Evolutionary conservation across 2,797 vertebrate genomes (phyloP), one percentile per base, ranked within the genome.

Genomic region (Myoxocephalus aenaeus): DNA sequence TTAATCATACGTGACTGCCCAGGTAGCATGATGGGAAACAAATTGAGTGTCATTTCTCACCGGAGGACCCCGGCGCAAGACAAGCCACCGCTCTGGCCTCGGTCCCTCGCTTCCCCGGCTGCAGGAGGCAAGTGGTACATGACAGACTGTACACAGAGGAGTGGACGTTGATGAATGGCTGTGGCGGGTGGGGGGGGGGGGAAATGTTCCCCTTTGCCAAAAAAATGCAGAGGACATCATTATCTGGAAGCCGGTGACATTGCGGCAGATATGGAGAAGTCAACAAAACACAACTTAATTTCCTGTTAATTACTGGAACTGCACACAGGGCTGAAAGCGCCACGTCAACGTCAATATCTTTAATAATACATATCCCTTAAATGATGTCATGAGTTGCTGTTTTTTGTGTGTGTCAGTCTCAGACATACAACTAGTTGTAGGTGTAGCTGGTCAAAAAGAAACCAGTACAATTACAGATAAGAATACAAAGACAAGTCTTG

Each of bases 1-100:
- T 82, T 93, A 86, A 92, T 91, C 89, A 83, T 83, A 90, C 70
- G 66, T 71, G 91, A 90, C 89, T 86, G 82, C 79, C 75, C 89
- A 88, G 92, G 92, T 90, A 81, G 87, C 89, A 80, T 87, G 92
- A 92, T 93, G 91, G 88, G 88, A 90, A 92, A 93, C 93, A 94
- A 94, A 93, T 91, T 68, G 91, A 92, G 89, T 90, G 91, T 92
- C 90, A 82, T 89, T 91, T 82, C 87, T 89, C 88, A 87, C 73
- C 83, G 65, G 81, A 83, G 73, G 83, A 75, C 73, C 6, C 80
- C 65, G 7, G 81, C 79, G n/a, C 63, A 7, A 84, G 84, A 85
- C 81, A 72, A 85, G 83, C 75, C 6, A 17, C 7, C 64, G 48
- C 73, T 40, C 34, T 36, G 87, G 90, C 81, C 79, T 77, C 57